Evolutionary conservation across 1,140 invertebrate genomes (phyloP), one percentile per base, ranked within the genome.

Genomic region (Planococcus citri): DNA sequence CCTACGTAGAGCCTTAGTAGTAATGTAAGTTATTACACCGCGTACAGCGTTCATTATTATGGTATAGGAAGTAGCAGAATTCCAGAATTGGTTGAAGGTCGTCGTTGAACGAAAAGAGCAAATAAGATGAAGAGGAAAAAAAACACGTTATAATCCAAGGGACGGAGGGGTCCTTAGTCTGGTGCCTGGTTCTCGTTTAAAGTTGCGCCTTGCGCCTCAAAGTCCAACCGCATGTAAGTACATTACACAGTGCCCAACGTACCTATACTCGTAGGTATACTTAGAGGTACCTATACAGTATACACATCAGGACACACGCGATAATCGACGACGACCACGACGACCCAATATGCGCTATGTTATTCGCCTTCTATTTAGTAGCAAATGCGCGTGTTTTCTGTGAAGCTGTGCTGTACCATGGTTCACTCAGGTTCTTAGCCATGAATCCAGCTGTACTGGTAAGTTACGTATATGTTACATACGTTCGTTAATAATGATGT

Each of bases 381-480:
- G 60, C 60, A 64, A 64, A 64, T 64, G 60, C 60, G 60, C 60
- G 60, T 64, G 60, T 64, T 64, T 17, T 64, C 60, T 17, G 60
- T 64, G 60, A 64, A 64, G 60, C 60, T 64, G 60, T 64, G 60
- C 60, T 64, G 60, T 64, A 64, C 60, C 60, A 64, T 64, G 60
- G 60, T 64, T 64, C 60, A 64, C 60, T 64, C 60, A 64, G 60
- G 60, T 64, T 64, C 60, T 64, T 64, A 64, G 60, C 60, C 60
- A 64, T 64, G 60, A 64, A 64, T 64, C 60, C 60, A 64, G 60
- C 60, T 64, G 60, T 64, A 64, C 60, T 64, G 60, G 60, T 64
- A 64, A 64, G 60, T 64, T 64, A 64, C 20, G 22, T 17, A 60
- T 9, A 8, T 14, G 33, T 64, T 25, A 64, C 22, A 14, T 17